Conservation (phyloP, 2,797 vertebrate species). For the Lindbergichthys nudifrons region DNA sequence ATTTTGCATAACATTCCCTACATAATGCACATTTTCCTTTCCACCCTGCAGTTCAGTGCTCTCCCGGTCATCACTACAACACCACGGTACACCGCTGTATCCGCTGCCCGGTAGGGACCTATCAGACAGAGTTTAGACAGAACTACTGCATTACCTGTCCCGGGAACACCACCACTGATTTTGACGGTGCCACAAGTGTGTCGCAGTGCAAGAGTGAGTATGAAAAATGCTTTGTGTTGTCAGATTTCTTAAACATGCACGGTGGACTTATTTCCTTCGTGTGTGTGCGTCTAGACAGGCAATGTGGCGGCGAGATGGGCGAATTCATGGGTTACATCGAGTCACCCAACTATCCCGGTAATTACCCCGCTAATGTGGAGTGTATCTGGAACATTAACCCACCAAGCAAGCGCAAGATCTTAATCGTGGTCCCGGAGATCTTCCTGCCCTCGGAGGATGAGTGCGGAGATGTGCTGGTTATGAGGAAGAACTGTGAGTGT, state of each 20-base stretch:
- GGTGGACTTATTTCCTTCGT: constrained; percentile 39
- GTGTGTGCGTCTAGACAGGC: constrained; percentile 86
- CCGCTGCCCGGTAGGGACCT: constrained; percentile 94
- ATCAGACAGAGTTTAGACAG: constrained; percentile 96
- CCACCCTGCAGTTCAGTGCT: constrained; percentile 90
- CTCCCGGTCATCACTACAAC: constrained; percentile 97
- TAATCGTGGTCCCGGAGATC: constrained; percentile 98
- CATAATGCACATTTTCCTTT: constrained; percentile 4
- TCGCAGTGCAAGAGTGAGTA: constrained; percentile 97
- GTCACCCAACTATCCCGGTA: constrained; percentile 98
- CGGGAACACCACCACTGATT: constrained; percentile 97
- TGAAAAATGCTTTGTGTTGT: constrained; percentile 26
- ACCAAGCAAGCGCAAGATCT: constrained; percentile 97
- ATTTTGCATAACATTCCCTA: neutral
- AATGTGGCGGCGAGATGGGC: constrained; percentile 96
- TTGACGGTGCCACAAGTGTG: constrained; percentile 95
- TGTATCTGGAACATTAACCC: constrained; percentile 99
- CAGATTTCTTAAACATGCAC: neutral
- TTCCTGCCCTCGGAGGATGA: constrained; percentile 98
- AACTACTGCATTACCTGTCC: constrained; percentile 97
- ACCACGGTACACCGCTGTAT: constrained; percentile 95
- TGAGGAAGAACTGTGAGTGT: constrained; percentile 99
- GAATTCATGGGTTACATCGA: constrained; percentile 98
- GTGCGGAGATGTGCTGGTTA: constrained; percentile 97
- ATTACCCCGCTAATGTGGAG: constrained; percentile 95